Evolutionary conservation across 2,888 invertebrate species (phyloP).

Genomic region (Listrodromus nycthemerus): DNA sequence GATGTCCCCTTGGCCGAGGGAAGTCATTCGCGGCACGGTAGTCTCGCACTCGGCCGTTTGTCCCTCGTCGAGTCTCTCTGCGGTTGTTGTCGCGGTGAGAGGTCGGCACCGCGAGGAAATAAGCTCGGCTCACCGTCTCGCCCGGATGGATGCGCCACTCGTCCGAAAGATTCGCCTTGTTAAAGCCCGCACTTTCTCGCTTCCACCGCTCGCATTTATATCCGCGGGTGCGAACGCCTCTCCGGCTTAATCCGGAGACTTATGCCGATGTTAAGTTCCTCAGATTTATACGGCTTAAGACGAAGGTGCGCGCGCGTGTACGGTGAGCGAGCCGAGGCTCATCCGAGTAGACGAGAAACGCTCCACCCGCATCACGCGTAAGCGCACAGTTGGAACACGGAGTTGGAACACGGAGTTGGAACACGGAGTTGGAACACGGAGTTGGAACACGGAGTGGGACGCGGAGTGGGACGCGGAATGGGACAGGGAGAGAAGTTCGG

Average conservation of each 20-base stretch:
- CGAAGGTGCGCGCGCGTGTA: conserved; percentile 41
- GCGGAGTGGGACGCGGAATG: too few species aligned
- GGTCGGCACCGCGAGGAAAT: conserved; percentile 60
- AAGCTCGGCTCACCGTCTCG: conserved; percentile 39
- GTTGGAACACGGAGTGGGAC: too few species aligned
- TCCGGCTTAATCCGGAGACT: conserved; percentile 82
- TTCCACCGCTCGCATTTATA: conserved; percentile 46
- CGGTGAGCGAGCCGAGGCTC: conserved; percentile 21
- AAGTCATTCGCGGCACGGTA: conserved; percentile 44
- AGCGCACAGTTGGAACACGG: too few species aligned
- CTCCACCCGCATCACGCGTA: conserved; percentile 39
- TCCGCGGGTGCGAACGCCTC: conserved; percentile 71
- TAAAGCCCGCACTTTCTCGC: conserved; percentile 35
- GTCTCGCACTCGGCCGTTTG: conserved; percentile 50
- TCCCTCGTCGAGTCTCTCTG: conserved; percentile 56
- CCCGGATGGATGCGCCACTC: conserved; percentile 55
- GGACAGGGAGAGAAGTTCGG: neutral
- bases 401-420: too few species aligned
- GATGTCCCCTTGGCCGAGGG: conserved; percentile 40
- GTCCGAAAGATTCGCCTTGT: conserved; percentile 26
- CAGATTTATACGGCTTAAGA: conserved; percentile 84
- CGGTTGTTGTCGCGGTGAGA: conserved; percentile 60
- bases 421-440: too few species aligned
- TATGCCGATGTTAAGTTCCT: conserved; percentile 82
- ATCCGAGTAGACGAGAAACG: conserved; percentile 30